Evolutionary conservation across 2,797 vertebrate genomes (phyloP).

Genomic region (Danio albolineatus): DNA sequence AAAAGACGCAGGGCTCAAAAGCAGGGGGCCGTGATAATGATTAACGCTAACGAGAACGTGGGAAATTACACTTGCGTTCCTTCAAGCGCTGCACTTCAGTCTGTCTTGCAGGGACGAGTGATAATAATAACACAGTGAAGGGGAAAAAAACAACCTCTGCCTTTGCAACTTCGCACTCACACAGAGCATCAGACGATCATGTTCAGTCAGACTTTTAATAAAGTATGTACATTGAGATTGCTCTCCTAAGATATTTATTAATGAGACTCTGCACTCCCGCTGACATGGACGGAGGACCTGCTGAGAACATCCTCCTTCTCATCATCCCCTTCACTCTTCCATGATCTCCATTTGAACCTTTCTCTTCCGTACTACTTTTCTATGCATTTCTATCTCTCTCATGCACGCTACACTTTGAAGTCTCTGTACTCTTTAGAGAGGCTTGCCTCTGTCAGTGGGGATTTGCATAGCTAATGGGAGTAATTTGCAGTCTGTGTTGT

Average conservation of each 20-base stretch:
- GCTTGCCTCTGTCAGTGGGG: constrained; percentile 77
- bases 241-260: constrained; percentile 13
- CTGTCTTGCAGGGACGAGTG: constrained; percentile 8
- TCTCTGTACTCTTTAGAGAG: constrained; percentile 71
- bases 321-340: constrained; percentile 33
- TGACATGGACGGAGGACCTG: constrained; percentile 12
- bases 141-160: background rate
- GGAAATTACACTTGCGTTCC: constrained; percentile 29
- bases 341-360: constrained; percentile 31
- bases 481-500: constrained; percentile 78
- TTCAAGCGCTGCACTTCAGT: constrained; percentile 5
- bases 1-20: background rate
- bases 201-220: constrained; percentile 17
- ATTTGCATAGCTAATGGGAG: constrained; percentile 84
- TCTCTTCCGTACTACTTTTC: constrained; percentile 4
- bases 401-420: constrained; percentile 73
- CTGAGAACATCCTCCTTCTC: constrained; percentile 26
- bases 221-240: constrained; percentile 30
- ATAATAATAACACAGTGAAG: constrained; percentile 40
- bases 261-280: constrained; percentile 14
- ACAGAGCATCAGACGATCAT: constrained; percentile 2
- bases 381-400: constrained; percentile 13
- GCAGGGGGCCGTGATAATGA: constrained; percentile 20
- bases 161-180: constrained; percentile 25
- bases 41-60: constrained; percentile 13